Base-by-base conservation (phyloP, 2,888 invertebrate species). In the Leistus spinibarbis region DNA sequence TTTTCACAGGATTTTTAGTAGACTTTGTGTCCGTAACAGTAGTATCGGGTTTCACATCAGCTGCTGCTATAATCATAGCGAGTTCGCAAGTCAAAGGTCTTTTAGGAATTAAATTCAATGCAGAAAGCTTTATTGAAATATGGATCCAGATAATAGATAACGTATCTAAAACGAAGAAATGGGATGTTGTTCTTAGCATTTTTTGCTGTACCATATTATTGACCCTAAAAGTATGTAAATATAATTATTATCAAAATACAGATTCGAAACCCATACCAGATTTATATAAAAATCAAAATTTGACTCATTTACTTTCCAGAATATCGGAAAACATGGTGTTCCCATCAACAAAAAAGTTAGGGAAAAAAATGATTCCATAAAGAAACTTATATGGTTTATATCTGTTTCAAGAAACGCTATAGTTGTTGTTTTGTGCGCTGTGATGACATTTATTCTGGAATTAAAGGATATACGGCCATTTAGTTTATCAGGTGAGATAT, bases 11-110 rank as follows among this genome's bases (percentile, higher is more conserved):
- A 69, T 92, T 93, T 81, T 85, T 93, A 9, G 90, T 93, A 16
- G 91, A 92, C 77, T 92, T 93, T 79, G 92, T 93, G 3, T 93
- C 93, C 0, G 85, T 90, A 0, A 92, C 93, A 0, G 93, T 93
- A 0, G 91, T 93, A 1, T 90, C 91, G 0, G 93, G 92, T 0
- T 93, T 94, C 82, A 93, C 93, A 2, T 92, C 93, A 0, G 93
- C 93, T 0, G 92, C 93, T 0, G 92, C 93, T 5, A 81, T 93
- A 2, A 93, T 93, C 13, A 93, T 93, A 78, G 92, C 92, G 0
- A 90, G 91, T 4, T 90, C 92, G 0, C 94, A 94, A 83, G 86
- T 93, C n/a, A 92, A 92, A 80, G 90, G 89, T 19, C 83, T 93
- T 10, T 83, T 92, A 0, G 92, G 92, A 0, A 81, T 92, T 1